phyloP scores from a whole-genome alignment of 2,113 vertebrate species.

The Delphinapterus leucas region DNA sequence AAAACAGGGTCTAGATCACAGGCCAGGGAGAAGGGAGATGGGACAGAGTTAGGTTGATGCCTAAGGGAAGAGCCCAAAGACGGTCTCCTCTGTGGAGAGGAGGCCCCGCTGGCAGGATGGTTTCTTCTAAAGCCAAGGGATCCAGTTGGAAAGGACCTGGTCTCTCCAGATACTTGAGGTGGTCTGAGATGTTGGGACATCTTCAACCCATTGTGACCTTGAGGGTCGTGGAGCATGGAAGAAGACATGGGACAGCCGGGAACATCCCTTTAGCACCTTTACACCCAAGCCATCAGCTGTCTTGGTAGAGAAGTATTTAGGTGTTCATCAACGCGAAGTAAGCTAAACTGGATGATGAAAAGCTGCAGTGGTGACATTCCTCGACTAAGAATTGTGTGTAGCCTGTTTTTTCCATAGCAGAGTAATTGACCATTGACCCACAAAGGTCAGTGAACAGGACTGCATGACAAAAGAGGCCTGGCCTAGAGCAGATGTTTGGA shows the following conservation, averaged over 20 bases:
- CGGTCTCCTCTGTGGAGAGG: background rate
- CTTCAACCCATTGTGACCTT: background rate
- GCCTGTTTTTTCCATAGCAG: background rate
- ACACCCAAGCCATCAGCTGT: background rate
- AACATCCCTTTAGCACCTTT: background rate
- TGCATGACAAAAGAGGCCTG: background rate
- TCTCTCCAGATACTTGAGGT: background rate
- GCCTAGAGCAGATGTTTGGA: background rate
- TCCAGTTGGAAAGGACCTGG: background rate
- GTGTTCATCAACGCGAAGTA: background rate
- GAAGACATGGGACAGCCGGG: background rate
- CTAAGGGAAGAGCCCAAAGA: background rate
- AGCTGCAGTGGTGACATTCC: background rate
- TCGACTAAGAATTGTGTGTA: background rate
- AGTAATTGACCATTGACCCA: background rate
- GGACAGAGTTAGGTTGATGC: background rate
- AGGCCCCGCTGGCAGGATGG: background rate
- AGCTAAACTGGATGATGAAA: background rate
- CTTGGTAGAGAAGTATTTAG: background rate
- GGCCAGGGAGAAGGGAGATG: background rate
- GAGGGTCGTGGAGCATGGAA: background rate
- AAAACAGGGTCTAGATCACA: background rate
- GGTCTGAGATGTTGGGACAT: background rate
- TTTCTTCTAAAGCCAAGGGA: background rate
- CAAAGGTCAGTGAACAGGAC: background rate